Evolutionary conservation across 2,888 invertebrate species (phyloP), one percentile per base, ranked within the genome.

Genomic region (Nomada hirtipes): DNA sequence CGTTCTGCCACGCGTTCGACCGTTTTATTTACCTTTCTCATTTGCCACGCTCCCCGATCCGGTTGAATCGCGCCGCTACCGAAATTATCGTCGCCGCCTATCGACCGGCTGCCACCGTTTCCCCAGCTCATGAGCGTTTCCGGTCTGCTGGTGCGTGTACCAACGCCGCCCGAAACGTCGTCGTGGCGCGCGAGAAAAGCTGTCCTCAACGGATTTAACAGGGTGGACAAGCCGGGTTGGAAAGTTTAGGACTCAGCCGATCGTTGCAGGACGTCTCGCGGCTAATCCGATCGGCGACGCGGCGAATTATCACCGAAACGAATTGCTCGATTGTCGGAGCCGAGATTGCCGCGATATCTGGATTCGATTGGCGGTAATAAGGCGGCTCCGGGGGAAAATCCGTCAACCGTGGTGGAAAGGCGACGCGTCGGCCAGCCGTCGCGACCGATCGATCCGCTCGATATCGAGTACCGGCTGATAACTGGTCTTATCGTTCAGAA

Each of bases 21-120:
- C 82, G 60, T 70, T 82, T 76, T 82, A 82, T 82, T 82, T 82
- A 82, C 64, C 53, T 82, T 76, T 55, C 47, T 47, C 67, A 63
- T 71, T 72, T 63, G 47, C 67, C 69, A 1, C 60, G 26, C 23
- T 2, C 13, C 52, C 23, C 61, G 60, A 55, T 55, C 79, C 20
- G 4, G 15, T 36, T 4, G 18, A 26, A 70, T 70, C 47, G 55
- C 15, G 4, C 42, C 9, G 61, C 67, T 55, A 79, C 78, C 65
- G 77, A 64, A 72, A 61, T 61, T 72, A 76, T 67, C 67, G 59
- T 44, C 29, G 36, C 50, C 29, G 26, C 50, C 57, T 47, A 71
- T 57, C 78, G 68, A 20, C 26, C 36, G 47, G 42, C 55, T 59
- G 29, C 29, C 47, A 42, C 53, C 60, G 52, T 44, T 57, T 57